Percentiles rank a stretch among this genome's conserved stretches.
These are phyloP conservation scores for Amazonetta brasiliensis DNA, from an alignment of 2,797 vertebrate genomes.

Conservation along the genomic window DNA sequence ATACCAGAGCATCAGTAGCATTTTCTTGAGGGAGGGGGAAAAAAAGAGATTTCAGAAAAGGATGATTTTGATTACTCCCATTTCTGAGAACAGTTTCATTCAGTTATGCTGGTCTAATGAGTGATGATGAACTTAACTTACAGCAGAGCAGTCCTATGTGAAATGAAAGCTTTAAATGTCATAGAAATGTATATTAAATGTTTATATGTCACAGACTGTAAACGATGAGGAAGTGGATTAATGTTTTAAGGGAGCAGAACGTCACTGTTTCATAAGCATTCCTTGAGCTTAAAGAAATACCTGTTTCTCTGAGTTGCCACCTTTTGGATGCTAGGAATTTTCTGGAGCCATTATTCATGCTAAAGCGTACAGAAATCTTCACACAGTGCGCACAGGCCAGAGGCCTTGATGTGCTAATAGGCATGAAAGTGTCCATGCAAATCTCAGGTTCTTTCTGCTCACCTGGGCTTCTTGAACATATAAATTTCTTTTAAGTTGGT, in stretches of 20 bases:
- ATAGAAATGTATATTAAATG: not conserved
- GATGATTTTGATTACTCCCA: not conserved
- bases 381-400: not conserved
- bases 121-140: not conserved
- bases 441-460: not conserved
- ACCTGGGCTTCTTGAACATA: not conserved
- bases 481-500: not conserved
- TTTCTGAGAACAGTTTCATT: not conserved
- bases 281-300: not conserved
- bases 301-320: not conserved
- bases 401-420: not conserved
- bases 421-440: not conserved
- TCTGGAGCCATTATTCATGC: not conserved
- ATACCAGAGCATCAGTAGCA: not conserved
- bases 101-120: not conserved
- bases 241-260: slow-evolving; percentile 27
- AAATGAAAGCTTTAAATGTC: slow-evolving; percentile 10
- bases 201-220: not conserved
- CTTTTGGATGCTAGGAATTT: not conserved
- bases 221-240: not conserved
- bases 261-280: not conserved
- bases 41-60: not conserved
- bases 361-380: not conserved
- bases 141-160: not conserved
- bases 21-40: not conserved